Base-by-base conservation (phyloP, 1,140 invertebrate genomes). In the Meloidogyne floridensis region DNA sequence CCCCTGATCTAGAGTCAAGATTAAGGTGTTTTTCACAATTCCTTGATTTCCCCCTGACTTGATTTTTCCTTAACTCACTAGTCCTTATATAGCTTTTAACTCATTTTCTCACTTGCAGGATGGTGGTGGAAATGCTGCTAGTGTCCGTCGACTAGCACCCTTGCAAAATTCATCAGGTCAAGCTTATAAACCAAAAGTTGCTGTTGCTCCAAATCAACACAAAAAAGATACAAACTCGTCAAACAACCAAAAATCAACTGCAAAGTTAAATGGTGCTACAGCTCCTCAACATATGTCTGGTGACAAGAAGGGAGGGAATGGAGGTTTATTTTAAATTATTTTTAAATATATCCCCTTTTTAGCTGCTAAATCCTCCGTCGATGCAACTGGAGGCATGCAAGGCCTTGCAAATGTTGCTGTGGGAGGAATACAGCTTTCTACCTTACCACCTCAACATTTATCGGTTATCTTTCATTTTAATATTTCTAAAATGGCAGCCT, bases 161-260 rank as follows among this genome's bases (percentile, higher is more conserved):
- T 51, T 72, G 1, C 87, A 87, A 72, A 89, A 88, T 47, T 74
- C 87, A 2, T 70, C 54, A 2, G 86, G 81, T 2, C 42, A 80
- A 13, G 87, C 87, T 11, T 90, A 88, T 70, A 90, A 90, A 56
- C 87, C 87, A 5, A 54, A 81, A 20, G 74, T 88, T 6, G 87
- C 88, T 32, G 76, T 85, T 72, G 75, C 80, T 13, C 77, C 70
- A 84, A 10, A 85, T 84, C 71, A 81, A 42, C 42, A 20, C 86
- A 15, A 69, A 43, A 9, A 18, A 32, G 77, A 72, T 13, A 73
- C 15, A 8, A 80, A 72, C 13, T 7, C 71, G 1, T n/a, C n/a
- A 6, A 65, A 4, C n/a, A 18, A 18, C n/a, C 59, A 47, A 65
- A 65, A 18, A n/a, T 7, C 15, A 76, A 3, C 75, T 10, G 2